Conservation (phyloP, 2,888 invertebrate genomes). For the Fissipunctia ypsillon region DNA sequence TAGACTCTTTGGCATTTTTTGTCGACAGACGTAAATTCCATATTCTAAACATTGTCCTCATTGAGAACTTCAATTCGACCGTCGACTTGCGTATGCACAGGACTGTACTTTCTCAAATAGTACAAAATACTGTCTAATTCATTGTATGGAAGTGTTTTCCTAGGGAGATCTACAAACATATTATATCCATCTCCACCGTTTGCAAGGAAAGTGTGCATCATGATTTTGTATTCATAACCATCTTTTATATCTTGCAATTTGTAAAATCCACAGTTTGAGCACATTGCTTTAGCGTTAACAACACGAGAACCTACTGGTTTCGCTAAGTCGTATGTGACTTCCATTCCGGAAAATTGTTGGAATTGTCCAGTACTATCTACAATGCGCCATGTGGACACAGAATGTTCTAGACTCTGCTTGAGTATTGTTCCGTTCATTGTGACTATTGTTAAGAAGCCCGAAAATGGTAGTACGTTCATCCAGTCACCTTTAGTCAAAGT, state of each 20-base stretch:
- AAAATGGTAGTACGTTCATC: constrained; percentile 94
- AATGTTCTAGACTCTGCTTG: constrained; percentile 92
- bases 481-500: constrained; percentile 93
- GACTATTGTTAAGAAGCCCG: constrained; percentile 92
- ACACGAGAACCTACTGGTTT: constrained; percentile 92
- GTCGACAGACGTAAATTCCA: neutral
- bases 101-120: constrained; percentile 91
- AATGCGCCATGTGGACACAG: constrained; percentile 90
- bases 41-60: constrained; percentile 79
- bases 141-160: constrained; percentile 74
- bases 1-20: neutral
- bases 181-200: constrained; percentile 94
- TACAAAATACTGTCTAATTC: constrained; percentile 84
- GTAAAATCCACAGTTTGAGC: constrained; percentile 92
- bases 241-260: constrained; percentile 89
- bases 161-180: constrained; percentile 82
- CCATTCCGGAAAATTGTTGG: constrained; percentile 95
- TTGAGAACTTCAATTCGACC: constrained; percentile 90
- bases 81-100: constrained; percentile 91
- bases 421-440: constrained; percentile 92
- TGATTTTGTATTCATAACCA: constrained; percentile 91
- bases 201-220: constrained; percentile 92
- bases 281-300: constrained; percentile 91
- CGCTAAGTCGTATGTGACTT: constrained; percentile 92
- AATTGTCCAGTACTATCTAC: constrained; percentile 93